Conservation (phyloP, 2,888 invertebrate genomes). For the Alloplasta piceator region DNA sequence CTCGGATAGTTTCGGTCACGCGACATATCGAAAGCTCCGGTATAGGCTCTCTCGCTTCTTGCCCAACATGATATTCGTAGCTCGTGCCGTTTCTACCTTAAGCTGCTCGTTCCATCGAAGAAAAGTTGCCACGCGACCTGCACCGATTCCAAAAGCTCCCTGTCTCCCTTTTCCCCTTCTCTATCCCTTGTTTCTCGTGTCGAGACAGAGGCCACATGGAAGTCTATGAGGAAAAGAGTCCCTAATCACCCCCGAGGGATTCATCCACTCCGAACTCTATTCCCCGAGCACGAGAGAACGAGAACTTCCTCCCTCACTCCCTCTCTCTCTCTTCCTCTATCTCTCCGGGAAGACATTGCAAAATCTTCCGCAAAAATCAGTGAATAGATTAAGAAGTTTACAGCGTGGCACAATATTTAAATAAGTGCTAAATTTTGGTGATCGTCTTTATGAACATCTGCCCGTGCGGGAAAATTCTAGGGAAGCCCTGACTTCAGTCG, state of each 20-base stretch:
- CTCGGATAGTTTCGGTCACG: constrained; percentile 75
- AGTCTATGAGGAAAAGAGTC: constrained; percentile 7
- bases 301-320: constrained; percentile 22
- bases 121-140: constrained; percentile 47
- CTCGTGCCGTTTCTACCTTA: constrained; percentile 39
- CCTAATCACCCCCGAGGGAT: constrained; percentile 66
- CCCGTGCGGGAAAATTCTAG: too few species aligned
- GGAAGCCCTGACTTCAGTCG: too few species aligned
- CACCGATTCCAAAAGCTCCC: constrained; percentile 18
- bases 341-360: constrained; percentile 21
- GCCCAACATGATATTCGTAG: constrained; percentile 35
- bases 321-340: constrained; percentile 16
- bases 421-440: not conserved
- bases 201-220: constrained; percentile 1
- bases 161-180: not conserved
- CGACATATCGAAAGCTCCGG: constrained; percentile 65
- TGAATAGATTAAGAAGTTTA: constrained; percentile 2
- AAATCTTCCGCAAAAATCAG: constrained; percentile 15
- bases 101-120: constrained; percentile 28
- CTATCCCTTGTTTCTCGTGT: constrained; percentile 43
- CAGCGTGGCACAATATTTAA: not conserved
- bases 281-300: constrained; percentile 28
- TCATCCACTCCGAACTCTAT: constrained; percentile 13
- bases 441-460: not conserved
- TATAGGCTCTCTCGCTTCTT: constrained; percentile 12